A percentile compares a stretch with the other conserved stretches of the same genome.
phyloP scores from a whole-genome alignment of 2,113 vertebrate species.

The Thamnaconus septentrionalis region DNA sequence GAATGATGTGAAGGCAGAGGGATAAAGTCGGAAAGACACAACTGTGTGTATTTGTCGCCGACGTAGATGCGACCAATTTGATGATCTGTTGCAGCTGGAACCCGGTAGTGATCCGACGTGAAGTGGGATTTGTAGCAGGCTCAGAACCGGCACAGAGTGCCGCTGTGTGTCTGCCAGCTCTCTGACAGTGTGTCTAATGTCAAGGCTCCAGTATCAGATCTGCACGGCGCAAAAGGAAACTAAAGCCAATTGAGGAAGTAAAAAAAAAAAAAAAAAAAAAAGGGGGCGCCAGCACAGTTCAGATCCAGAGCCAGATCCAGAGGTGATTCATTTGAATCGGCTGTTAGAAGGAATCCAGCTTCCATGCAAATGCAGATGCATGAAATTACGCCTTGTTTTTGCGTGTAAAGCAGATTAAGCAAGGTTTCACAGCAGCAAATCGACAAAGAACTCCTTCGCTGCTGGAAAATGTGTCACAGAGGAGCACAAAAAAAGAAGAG shows the following conservation, averaged over 20 bases:
- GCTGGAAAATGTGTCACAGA: too few species aligned
- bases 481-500: too few species aligned
- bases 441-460: too few species aligned
- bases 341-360: too few species aligned
- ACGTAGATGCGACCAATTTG: not conserved
- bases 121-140: conserved; percentile 25
- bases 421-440: too few species aligned
- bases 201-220: conserved; percentile 47
- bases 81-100: conserved; percentile 1
- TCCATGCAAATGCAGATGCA: too few species aligned
- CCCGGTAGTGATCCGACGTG: conserved; percentile 15
- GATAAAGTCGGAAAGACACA: not conserved
- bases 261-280: too few species aligned
- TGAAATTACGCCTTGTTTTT: too few species aligned
- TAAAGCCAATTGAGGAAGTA: conserved; percentile 28
- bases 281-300: too few species aligned
- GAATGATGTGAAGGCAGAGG: not conserved
- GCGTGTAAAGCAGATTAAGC: too few species aligned
- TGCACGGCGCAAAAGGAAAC: conserved; percentile 39
- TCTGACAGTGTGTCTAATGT: conserved; percentile 38
- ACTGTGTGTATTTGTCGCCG: not conserved
- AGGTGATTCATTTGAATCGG: too few species aligned
- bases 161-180: conserved; percentile 50
- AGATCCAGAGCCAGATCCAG: too few species aligned
- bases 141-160: conserved; percentile 36